phyloP scores from a whole-genome alignment of 2,113 vertebrate species.

The Istiophorus platypterus region DNA sequence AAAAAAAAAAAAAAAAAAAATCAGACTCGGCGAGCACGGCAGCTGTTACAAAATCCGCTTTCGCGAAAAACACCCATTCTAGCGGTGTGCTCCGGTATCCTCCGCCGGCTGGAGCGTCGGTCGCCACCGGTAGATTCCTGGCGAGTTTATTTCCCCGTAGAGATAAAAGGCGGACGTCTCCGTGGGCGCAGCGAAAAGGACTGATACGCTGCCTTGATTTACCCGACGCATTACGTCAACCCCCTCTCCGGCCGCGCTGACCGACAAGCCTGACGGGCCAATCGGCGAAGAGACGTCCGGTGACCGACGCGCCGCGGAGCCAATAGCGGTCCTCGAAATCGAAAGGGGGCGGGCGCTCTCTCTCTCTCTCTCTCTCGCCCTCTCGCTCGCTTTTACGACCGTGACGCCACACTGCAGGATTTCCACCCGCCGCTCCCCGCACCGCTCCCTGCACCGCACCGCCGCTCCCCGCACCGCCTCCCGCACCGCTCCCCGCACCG shows the following conservation, averaged over 20 bases:
- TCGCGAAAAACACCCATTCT: constrained; percentile 81
- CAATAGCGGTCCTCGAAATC: constrained; percentile 57
- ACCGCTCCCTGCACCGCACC: constrained; percentile 67
- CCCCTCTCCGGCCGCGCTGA: constrained; percentile 63
- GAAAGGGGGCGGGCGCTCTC: constrained; percentile 26
- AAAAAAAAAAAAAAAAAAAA: too few relatives aligned
- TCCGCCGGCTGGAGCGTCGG: constrained; percentile 54
- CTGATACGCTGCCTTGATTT: constrained; percentile 82
- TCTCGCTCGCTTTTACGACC: constrained; percentile 13
- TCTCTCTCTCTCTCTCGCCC: background rate
- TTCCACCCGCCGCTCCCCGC: constrained; percentile 75
- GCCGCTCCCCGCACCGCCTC: constrained; percentile 69
- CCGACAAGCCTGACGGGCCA: constrained; percentile 64
- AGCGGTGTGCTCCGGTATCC: constrained; percentile 70
- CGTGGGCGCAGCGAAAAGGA: constrained; percentile 71
- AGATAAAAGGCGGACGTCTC: constrained; percentile 59
- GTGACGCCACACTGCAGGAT: constrained; percentile 89
- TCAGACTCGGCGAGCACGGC: constrained; percentile 74
- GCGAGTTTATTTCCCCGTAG: constrained; percentile 42
- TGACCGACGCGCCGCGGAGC: constrained; percentile 41
- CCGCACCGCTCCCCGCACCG: constrained; percentile 67
- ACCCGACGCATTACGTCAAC: constrained; percentile 88
- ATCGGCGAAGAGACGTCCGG: constrained; percentile 29
- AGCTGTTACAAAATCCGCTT: constrained; percentile 69
- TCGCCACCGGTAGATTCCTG: constrained; percentile 20